Base-by-base conservation (phyloP, 2,113 vertebrate species). In the Thunnus thynnus region DNA sequence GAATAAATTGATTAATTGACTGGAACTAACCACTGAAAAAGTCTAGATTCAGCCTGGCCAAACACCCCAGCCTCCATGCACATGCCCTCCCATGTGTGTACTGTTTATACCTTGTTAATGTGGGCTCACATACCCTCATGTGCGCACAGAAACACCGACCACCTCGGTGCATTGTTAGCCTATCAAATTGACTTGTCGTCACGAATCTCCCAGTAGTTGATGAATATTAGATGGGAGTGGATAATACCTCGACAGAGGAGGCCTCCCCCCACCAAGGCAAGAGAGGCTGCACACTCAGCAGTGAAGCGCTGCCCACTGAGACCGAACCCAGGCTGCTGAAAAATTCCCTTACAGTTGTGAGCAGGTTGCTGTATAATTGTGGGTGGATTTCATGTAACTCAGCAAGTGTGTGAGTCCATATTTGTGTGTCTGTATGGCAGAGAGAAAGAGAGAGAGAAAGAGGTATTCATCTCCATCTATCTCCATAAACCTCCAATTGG, bases 151-250 rank as follows among this genome's bases (percentile, higher is more conserved):
- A 61, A 78, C 55, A 80, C 20, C 50, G 60, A 83, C 86, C 87
- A 87, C 83, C 84, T 64, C 50, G 2, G 84, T 66, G 86, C 77
- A 74, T 84, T 87, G 87, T 88, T 76, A 87, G 82, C 80, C 61
- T 48, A 89, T 91, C 85, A 90, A 77, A 88, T 17, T 76, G 80
- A 88, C 86, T 84, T 68, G 79, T 86, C 80, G 58, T 88, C 90
- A 84, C 78, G 16, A 88, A 89, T 92, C 89, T 89, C 89, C 83
- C 91, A 87, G 91, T 41, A 67, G 70, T 82, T 90, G 88, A 93
- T 94, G 84, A 94, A 92, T 94, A 93, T 92, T 93, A 89, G 88
- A 94, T 94, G 88, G 78, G 68, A 85, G 74, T 5, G 36, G 89
- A 89, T 91, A 87, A 89, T 84, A 86, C 82, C 75, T 88, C 47